Conservation (phyloP, 2,888 invertebrate genomes). For the Marronus borbonicus region DNA sequence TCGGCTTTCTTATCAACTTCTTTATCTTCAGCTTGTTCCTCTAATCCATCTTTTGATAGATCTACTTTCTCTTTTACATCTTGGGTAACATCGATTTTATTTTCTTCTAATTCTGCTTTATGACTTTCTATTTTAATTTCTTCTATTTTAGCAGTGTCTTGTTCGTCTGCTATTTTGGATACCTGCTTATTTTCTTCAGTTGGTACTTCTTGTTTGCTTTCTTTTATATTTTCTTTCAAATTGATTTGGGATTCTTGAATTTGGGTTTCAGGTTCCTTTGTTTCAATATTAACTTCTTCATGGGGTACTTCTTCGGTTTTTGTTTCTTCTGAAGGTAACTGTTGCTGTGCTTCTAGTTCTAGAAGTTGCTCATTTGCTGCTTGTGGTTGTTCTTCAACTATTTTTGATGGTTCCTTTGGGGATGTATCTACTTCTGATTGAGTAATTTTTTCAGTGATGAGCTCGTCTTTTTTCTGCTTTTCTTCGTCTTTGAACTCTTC, state of each 20-base stretch:
- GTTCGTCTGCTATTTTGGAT: not conserved
- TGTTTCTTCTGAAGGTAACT: constrained; percentile 54
- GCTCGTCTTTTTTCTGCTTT: not conserved
- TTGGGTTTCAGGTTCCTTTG: not conserved
- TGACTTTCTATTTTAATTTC: constrained; percentile 1
- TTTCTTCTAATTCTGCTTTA: constrained; percentile 1
- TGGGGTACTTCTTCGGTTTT: constrained; percentile 7
- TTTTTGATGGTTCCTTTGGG: not conserved
- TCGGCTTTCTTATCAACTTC: constrained; percentile 59
- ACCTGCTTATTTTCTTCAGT: constrained; percentile 12
- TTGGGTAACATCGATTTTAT: not conserved
- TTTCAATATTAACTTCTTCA: constrained; percentile 22
- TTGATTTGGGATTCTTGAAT: constrained; percentile 1
- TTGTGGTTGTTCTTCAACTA: not conserved
- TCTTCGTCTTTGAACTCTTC: not conserved
- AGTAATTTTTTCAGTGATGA: not conserved
- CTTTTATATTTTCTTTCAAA: not conserved
- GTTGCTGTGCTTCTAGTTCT: not conserved
- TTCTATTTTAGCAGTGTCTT: not conserved
- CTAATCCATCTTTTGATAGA: constrained; percentile 2
- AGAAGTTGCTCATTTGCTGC: not conserved
- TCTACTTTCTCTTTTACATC: not conserved
- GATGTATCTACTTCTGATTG: not conserved
- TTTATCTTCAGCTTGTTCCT: constrained; percentile 43
- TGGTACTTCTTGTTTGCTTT: not conserved